A percentile compares a stretch with the other conserved stretches of the same genome.
Conservation (phyloP, 2,797 vertebrate species). For the Delichon dasypus region DNA sequence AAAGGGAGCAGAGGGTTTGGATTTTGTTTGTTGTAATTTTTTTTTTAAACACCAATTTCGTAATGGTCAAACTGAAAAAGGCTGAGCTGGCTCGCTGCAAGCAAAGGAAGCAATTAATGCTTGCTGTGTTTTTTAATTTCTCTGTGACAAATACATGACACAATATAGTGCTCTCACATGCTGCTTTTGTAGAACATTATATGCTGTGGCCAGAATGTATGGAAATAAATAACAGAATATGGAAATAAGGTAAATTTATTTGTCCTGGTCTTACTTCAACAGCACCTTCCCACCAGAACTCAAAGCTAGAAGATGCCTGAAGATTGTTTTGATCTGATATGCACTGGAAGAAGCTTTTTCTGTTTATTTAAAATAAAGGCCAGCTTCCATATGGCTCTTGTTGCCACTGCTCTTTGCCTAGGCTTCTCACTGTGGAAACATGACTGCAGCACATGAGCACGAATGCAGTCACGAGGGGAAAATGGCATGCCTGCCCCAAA, state of each 20-base stretch:
- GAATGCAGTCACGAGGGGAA: neutral
- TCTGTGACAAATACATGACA: constrained; percentile 1
- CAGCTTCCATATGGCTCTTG: neutral
- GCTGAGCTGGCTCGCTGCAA: constrained; percentile 30
- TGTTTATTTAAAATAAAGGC: neutral
- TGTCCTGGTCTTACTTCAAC: neutral
- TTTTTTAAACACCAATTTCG: constrained; percentile 15
- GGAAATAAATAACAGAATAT: neutral
- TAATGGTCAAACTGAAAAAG: constrained; percentile 16
- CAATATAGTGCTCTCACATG: neutral
- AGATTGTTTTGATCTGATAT: neutral
- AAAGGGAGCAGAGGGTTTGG: neutral
- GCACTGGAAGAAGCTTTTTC: neutral
- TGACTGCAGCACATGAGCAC: neutral
- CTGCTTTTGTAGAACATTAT: neutral
- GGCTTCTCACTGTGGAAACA: neutral
- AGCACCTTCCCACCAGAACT: neutral
- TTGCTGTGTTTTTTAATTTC: neutral
- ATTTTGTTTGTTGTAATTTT: neutral
- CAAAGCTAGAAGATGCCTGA: neutral
- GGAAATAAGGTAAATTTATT: neutral
- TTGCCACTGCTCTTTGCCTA: neutral
- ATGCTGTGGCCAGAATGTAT: neutral
- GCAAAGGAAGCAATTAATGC: neutral
- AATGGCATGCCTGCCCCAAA: neutral